Evolutionary conservation across 2,797 vertebrate genomes (phyloP).

Genomic region (Prionace glauca): DNA sequence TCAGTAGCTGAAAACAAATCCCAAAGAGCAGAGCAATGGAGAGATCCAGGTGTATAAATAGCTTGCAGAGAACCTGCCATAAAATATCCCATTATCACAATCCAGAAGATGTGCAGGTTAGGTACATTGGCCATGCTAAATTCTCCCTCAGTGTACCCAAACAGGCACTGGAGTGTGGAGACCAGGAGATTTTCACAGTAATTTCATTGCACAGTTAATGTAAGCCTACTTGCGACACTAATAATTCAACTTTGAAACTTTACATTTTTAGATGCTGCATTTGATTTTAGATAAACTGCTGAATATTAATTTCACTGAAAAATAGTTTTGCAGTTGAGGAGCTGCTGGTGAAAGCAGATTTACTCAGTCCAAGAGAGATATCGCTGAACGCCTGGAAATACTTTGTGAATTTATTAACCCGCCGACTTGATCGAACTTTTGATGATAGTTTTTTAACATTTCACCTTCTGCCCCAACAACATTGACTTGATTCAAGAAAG

Average conservation of each 20-base stretch:
- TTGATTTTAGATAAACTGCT: neutral
- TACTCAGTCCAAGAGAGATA: neutral
- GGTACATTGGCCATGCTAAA: no score
- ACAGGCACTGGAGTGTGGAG: no score
- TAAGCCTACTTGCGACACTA: no score
- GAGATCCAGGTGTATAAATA: no score
- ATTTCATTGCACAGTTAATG: no score
- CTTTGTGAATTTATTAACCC: neutral
- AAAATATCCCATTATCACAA: neutral
- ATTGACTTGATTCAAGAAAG: neutral
- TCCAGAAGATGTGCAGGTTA: no score
- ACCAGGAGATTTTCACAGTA: no score
- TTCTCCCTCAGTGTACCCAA: no score
- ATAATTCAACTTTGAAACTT: no score
- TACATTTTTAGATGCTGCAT: neutral
- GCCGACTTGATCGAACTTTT: neutral
- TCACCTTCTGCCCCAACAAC: neutral
- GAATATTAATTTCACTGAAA: neutral
- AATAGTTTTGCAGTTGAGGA: neutral
- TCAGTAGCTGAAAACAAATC: neutral
- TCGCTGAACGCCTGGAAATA: no score
- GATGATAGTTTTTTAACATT: neutral
- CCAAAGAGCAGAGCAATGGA: neutral
- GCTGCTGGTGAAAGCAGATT: no score
- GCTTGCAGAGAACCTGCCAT: neutral